These are phyloP conservation scores for Lepus townsendii DNA, from an alignment of 2,797 vertebrate species.

Conservation along the genomic window DNA sequence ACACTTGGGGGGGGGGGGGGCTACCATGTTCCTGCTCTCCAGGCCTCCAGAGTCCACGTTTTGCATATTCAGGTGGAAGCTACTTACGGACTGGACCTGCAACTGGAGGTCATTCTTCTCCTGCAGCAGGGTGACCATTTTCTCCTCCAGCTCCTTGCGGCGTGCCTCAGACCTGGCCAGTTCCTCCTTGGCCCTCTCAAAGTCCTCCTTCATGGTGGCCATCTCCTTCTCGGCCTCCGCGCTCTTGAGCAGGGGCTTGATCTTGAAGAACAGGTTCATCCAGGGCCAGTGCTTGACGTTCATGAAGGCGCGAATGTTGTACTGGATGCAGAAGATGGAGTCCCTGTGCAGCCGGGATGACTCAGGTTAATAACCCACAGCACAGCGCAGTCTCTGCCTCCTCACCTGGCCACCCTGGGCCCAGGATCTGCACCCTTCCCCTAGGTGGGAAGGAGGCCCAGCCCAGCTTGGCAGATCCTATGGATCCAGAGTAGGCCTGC, in stretches of 20 bases:
- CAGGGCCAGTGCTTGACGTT: slow-evolving; percentile 93
- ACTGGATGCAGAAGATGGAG: slow-evolving; percentile 90
- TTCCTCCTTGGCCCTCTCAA: slow-evolving; percentile 84
- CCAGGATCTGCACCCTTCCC: not conserved
- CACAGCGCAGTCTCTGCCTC: not conserved
- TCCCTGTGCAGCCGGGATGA: slow-evolving; percentile 77
- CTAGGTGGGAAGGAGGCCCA: not conserved
- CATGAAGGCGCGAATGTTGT: slow-evolving; percentile 94
- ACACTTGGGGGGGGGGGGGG: rapidly evolving
- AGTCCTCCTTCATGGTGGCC: slow-evolving; percentile 88
- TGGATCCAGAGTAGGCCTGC: not conserved
- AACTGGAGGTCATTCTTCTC: slow-evolving; percentile 88
- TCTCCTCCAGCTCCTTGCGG: slow-evolving; percentile 87
- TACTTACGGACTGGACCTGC: slow-evolving; percentile 87
- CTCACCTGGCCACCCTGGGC: rapidly evolving
- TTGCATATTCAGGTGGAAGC: not conserved
- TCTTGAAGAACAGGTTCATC: slow-evolving; percentile 89
- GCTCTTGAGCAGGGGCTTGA: slow-evolving; percentile 87
- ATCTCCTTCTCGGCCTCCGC: slow-evolving; percentile 86
- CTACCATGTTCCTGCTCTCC: not conserved
- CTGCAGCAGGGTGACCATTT: slow-evolving; percentile 86
- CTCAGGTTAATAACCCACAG: not conserved
- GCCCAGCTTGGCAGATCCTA: not conserved
- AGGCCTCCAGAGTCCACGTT: not conserved
- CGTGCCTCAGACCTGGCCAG: slow-evolving; percentile 86